phyloP scores from a whole-genome alignment of 35 echinoderm and acorn worm species.

The Chiridota heheva region DNA sequence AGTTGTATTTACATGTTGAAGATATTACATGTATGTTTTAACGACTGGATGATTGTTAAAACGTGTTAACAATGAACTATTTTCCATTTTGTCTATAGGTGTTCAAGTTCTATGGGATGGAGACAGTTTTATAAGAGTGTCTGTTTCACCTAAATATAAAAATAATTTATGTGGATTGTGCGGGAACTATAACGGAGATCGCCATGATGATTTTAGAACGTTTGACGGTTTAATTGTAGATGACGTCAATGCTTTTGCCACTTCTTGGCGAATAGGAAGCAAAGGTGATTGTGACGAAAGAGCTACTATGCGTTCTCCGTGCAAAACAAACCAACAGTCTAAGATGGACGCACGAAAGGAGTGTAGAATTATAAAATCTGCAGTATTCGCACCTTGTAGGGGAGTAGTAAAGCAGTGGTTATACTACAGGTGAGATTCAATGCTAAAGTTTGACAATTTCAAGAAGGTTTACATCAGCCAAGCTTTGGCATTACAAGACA shows the following conservation, averaged over 20 bases:
- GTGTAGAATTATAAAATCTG: conserved; percentile 67
- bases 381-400: conserved; percentile 52
- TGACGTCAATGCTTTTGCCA: conserved; percentile 62
- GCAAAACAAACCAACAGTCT: conserved; percentile 37
- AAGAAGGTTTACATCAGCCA: not conserved
- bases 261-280: conserved; percentile 71
- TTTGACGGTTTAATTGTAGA: conserved; percentile 44
- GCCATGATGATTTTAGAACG: conserved; percentile 71
- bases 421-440: conserved; percentile 72
- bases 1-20: too few species aligned
- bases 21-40: too few species aligned
- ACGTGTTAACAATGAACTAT: not conserved
- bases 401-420: conserved; percentile 69
- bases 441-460: not conserved
- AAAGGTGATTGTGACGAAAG: conserved; percentile 57
- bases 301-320: conserved; percentile 37
- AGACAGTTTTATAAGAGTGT: conserved; percentile 86
- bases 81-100: conserved; percentile 51
- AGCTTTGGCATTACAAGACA: not conserved
- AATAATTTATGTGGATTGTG: conserved; percentile 86
- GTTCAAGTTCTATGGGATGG: conserved; percentile 88
- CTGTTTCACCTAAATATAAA: conserved; percentile 66
- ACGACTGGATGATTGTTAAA: not conserved
- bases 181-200: conserved; percentile 82
- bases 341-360: conserved; percentile 54